Base-by-base conservation (phyloP, 2,113 vertebrate genomes). In the Fulmarus glacialis region DNA sequence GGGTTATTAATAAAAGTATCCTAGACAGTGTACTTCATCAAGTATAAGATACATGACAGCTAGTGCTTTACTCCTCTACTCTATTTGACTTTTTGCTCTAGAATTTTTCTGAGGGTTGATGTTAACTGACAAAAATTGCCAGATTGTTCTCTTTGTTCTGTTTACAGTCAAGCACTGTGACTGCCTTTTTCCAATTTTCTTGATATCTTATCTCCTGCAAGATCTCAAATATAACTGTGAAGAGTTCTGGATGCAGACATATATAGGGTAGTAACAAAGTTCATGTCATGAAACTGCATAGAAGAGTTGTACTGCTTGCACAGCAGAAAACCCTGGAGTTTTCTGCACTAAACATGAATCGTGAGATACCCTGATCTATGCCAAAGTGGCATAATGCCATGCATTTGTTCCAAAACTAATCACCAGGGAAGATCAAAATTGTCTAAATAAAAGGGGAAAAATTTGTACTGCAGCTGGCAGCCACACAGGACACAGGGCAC, bases 51-150 rank as follows among this genome's bases (percentile, higher is more conserved):
- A 79, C 40, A 47, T 68, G 73, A 93, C 77, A 94, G 73, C 50
- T 71, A 71, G 9, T 82, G 72, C 64, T 91, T 81, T 91, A 17
- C 64, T 96, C 9, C 68, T 94, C 68, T 87, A 43, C 14, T 47
- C 52, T 73, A 27, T 92, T 71, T 89, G 64, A 87, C 87, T 95
- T 93, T 77, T 78, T 87, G 80, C 68, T 94, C 77, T 71, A 48
- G 55, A 82, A 87, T 90, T 95, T 95, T 92, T 86, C 42, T 38
- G 38, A 77, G 58, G 82, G 88, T 93, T 96, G 77, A 93, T 94
- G 73, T 71, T 74, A 94, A 91, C 42, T 87, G 83, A 82, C 84
- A 89, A 16, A 38, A 82, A 67, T 63, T 92, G 64, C 72, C 47
- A 82, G 47, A 87, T 38, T 82, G 29, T 82, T 91, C 60, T 85